Percentiles rank a stretch among this genome's conserved stretches.
Conservation (phyloP, 2,797 vertebrate genomes). For the Sebastes matsubarae region DNA sequence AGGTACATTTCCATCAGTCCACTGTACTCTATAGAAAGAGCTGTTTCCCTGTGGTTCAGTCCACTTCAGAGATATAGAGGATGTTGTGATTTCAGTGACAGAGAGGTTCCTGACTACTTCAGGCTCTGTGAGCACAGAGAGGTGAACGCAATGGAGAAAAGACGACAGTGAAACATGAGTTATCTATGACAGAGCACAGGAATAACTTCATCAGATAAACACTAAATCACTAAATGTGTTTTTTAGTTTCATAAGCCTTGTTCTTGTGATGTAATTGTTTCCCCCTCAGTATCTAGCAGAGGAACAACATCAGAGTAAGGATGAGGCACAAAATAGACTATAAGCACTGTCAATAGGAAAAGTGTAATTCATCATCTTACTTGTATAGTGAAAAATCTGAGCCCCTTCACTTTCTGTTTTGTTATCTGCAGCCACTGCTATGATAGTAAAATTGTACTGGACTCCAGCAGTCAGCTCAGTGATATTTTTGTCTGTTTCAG, state of each 20-base stretch:
- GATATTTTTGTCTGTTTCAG: background rate
- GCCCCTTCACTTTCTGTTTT: background rate
- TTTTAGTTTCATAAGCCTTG: background rate
- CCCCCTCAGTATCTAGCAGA: background rate
- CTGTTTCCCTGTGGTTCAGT: constrained; percentile 17
- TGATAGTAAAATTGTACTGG: background rate
- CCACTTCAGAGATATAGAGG: constrained; percentile 29
- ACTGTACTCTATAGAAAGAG: no score
- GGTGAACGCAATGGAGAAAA: background rate
- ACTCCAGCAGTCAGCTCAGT: constrained; percentile 18
- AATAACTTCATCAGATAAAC: no score
- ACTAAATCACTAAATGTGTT: no score
- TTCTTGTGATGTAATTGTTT: background rate
- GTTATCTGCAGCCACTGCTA: constrained; percentile 25
- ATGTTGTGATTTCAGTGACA: constrained; percentile 24
- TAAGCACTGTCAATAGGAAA: background rate
- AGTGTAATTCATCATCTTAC: constrained; percentile 24
- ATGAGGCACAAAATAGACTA: background rate
- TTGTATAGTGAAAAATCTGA: constrained; percentile 10
- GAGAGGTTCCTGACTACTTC: background rate
- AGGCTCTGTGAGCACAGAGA: constrained; percentile 27
- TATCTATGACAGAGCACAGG: no score
- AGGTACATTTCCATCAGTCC: no score
- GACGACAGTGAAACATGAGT: no score
- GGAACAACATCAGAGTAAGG: background rate